Conservation (phyloP, 2,113 vertebrate species). For the Psittacula cyanocephala region DNA sequence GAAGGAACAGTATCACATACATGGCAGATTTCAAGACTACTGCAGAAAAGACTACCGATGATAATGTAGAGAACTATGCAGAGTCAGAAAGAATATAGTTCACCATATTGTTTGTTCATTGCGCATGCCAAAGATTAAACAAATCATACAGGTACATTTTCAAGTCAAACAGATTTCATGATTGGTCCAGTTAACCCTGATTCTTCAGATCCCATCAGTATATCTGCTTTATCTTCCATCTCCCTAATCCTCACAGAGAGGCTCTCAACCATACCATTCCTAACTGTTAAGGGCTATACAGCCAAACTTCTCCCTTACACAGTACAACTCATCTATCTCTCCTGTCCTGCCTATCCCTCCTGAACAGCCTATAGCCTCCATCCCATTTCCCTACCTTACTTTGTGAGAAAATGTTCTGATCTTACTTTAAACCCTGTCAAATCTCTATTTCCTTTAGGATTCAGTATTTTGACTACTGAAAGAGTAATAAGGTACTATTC, state of each 20-base stretch:
- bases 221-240: neutral
- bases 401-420: neutral
- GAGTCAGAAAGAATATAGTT: neutral
- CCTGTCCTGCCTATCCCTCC: neutral
- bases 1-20: slow-evolving; percentile 25
- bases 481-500: neutral
- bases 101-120: neutral
- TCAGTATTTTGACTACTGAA: neutral
- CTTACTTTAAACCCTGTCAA: neutral
- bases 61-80: neutral
- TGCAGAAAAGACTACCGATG: neutral
- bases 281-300: neutral
- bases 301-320: neutral
- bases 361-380: neutral
- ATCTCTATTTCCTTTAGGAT: neutral
- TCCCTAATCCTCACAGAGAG: neutral
- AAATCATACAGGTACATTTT: neutral
- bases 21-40: neutral
- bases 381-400: neutral
- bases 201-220: neutral
- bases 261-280: neutral
- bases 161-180: neutral
- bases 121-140: neutral
- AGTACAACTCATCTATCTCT: neutral
- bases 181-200: neutral